A percentile compares a stretch with the other conserved stretches of the same genome.
Conservation (phyloP, 2,797 vertebrate species). For the Potorous gilbertii region DNA sequence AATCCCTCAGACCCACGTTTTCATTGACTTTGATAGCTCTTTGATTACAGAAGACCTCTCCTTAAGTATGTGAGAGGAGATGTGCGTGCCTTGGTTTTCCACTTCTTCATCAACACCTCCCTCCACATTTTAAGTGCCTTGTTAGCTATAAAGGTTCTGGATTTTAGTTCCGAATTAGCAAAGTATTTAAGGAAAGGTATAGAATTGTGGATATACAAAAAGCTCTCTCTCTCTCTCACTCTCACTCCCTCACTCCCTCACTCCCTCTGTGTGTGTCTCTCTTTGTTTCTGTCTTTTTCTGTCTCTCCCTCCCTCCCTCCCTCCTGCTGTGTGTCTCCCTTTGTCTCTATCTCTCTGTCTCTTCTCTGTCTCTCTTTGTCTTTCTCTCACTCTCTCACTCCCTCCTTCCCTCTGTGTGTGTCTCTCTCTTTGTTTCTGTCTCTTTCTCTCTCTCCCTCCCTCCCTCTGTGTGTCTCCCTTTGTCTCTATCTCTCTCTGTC, state of each 20-base stretch:
- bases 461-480: too few relatives aligned
- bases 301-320: accelerated
- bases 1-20: neutral
- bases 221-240: neutral
- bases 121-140: neutral
- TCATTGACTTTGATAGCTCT: neutral
- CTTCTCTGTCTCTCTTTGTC: too few relatives aligned
- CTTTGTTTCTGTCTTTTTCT: too few relatives aligned
- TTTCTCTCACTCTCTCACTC: accelerated
- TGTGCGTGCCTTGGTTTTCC: neutral
- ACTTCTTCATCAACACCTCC: too few relatives aligned
- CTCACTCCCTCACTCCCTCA: too few relatives aligned
- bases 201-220: neutral
- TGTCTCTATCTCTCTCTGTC: too few relatives aligned
- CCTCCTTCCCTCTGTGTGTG: neutral
- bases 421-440: too few relatives aligned
- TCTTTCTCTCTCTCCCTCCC: too few relatives aligned
- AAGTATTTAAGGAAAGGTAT: neutral
- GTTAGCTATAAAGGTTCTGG: neutral
- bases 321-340: accelerated
- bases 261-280: too few relatives aligned
- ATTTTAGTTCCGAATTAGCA: neutral
- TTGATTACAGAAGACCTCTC: neutral
- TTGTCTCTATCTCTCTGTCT: accelerated
- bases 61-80: neutral